Conservation (phyloP, 2,888 invertebrate species). For the Thelaira solivaga region DNA sequence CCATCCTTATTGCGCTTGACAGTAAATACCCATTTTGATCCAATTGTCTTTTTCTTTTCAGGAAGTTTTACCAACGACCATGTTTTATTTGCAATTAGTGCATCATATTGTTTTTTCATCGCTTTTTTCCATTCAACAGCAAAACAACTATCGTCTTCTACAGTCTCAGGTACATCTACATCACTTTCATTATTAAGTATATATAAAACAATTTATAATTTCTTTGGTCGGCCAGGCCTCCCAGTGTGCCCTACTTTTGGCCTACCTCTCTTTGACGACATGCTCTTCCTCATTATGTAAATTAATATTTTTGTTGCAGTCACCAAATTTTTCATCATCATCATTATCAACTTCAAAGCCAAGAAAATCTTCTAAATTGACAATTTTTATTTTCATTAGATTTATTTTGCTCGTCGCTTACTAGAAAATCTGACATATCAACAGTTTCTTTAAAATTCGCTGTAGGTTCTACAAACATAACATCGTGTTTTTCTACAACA, state of each 20-base stretch:
- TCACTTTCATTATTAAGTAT: background rate
- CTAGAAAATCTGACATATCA: background rate
- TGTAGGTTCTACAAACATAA: background rate
- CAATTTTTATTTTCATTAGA: background rate
- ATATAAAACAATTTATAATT: background rate
- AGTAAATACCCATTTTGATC: conserved; percentile 46
- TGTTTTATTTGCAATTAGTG: conserved; percentile 11
- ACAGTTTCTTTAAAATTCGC: background rate
- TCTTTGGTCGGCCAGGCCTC: background rate
- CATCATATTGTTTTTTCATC: conserved; percentile 1
- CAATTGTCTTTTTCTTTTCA: conserved; percentile 27
- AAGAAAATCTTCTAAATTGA: background rate
- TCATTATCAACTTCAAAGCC: background rate
- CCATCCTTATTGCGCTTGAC: background rate
- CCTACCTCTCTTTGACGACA: background rate
- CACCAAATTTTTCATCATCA: background rate
- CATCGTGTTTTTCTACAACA: conserved; percentile 25
- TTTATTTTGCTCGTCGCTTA: background rate
- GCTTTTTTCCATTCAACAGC: too few species aligned
- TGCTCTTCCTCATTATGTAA: background rate
- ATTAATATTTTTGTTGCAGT: background rate
- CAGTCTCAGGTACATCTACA: background rate
- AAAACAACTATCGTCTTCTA: too few species aligned
- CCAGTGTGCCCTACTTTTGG: background rate
- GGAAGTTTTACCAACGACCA: conserved; percentile 52